Evolutionary conservation across 92 coral and sea anemone genomes (phyloP).

Genomic region (Plumapathes pennacea): DNA sequence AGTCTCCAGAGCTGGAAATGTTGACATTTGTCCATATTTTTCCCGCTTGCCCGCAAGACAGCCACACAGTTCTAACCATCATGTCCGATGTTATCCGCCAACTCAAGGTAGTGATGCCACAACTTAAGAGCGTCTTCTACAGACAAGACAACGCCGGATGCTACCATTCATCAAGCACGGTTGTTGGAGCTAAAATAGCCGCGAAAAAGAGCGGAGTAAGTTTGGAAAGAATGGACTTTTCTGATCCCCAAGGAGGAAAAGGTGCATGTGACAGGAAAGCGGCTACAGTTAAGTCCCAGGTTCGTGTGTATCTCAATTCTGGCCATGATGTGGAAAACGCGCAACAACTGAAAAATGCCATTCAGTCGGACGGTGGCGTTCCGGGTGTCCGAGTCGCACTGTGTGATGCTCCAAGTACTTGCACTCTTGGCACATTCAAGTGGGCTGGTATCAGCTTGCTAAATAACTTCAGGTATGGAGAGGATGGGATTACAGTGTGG

Average conservation of each 20-base stretch:
- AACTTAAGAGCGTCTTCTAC: too few species aligned
- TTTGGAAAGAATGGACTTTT: constrained; percentile 22
- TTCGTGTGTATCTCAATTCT: constrained; percentile 19
- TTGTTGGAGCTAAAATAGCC: too few species aligned
- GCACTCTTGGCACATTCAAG: neutral
- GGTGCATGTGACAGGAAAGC: constrained; percentile 4
- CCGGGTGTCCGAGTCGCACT: constrained; percentile 21
- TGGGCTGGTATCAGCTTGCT: constrained; percentile 27
- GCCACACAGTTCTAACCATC: too few species aligned
- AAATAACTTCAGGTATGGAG: constrained; percentile 20
- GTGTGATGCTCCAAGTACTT: constrained; percentile 19
- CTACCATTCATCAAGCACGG: too few species aligned
- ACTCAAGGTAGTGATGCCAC: too few species aligned
- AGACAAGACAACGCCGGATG: too few species aligned
- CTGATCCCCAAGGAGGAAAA: constrained; percentile 35
- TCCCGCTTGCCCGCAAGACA: too few species aligned
- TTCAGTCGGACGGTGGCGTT: constrained; percentile 25
- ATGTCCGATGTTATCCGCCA: too few species aligned
- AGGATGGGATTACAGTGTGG: constrained; percentile 3
- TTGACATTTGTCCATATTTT: too few species aligned
- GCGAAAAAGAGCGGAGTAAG: too few species aligned
- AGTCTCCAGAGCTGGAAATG: too few species aligned
- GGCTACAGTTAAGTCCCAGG: constrained; percentile 34
- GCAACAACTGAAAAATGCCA: constrained; percentile 27
- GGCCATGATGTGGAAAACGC: constrained; percentile 45